Conservation (phyloP, 2,113 vertebrate species). For the Carassius gibelio region DNA sequence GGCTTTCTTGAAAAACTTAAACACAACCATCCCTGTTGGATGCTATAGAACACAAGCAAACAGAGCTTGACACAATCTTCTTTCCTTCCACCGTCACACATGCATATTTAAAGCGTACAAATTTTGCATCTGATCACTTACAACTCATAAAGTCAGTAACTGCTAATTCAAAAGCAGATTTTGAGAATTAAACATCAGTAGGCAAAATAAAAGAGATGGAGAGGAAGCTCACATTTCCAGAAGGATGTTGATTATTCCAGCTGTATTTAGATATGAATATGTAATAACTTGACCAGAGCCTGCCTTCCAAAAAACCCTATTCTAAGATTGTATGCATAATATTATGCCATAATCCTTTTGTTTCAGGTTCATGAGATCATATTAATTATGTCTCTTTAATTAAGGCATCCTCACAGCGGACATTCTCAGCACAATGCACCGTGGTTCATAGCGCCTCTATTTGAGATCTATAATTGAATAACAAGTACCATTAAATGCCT, state of each 20-base stretch:
- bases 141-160: not conserved
- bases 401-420: not conserved
- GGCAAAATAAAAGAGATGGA: not conserved
- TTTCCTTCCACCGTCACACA: not conserved
- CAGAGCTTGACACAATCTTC: not conserved
- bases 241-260: not conserved
- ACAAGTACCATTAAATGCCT: conserved; percentile 43
- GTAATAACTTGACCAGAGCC: not conserved
- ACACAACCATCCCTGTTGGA: not conserved
- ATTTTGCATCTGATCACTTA: not conserved
- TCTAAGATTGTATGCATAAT: not conserved
- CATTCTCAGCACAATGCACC: not conserved
- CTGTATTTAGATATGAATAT: not conserved
- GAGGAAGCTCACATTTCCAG: not conserved
- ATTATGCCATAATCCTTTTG: not conserved
- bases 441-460: conserved; percentile 35
- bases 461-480: conserved; percentile 41
- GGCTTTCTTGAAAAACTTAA: not conserved
- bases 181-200: not conserved
- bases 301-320: not conserved
- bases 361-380: conserved; percentile 32
- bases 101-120: not conserved
- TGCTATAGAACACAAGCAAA: not conserved
- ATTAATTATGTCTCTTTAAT: conserved; percentile 37
- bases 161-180: not conserved